Evolutionary conservation across 2,113 vertebrate genomes (phyloP), one percentile per base, ranked within the genome.

Genomic region (Phalacrocorax aristotelis): DNA sequence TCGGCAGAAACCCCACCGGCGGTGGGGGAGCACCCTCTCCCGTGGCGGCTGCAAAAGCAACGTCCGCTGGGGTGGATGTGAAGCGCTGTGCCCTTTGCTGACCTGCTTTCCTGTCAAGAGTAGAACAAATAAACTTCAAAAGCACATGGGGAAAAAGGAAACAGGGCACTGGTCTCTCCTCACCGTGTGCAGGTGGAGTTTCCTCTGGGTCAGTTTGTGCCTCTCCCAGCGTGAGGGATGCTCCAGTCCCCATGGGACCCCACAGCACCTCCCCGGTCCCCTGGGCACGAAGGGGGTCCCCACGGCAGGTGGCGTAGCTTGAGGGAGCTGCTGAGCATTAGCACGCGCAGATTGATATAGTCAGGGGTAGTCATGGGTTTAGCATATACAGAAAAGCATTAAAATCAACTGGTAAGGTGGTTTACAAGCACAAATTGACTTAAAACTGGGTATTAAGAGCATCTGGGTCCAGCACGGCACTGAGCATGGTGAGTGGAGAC

Each of bases 291-390:
- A 40, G 26, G 51, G 11, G 4, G 23, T 29, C 16, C 65, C n/a
- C 0, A 1, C 1, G 0, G 21, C 27, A 48, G 40, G 7, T 11
- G 8, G 12, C 3, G 3, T 10, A 40, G 27, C n/a, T 42, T 0
- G 0, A 17, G n/a, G n/a, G 22, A 44, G 60, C 40, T 61, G 54
- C 3, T 9, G 32, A 34, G 21, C 13, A 4, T 21, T 0, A 1
- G n/a, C 21, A 27, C 0, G 2, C 12, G 10, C 36, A 52, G 13
- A 15, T 6, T 29, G 51, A 1, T 52, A 15, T 0, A 3, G 1
- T 20, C 18, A 16, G 0, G 18, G 30, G 9, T 18, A 27, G 13
- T 5, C 0, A 0, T 49, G 57, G 16, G 4, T 51, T 69, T 21
- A 12, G 17, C 19, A 16, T 10, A 3, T 22, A 30, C 10, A 38